Evolutionary conservation across 2,888 invertebrate genomes (phyloP).

Genomic region (Mechanitis mazaeus): DNA sequence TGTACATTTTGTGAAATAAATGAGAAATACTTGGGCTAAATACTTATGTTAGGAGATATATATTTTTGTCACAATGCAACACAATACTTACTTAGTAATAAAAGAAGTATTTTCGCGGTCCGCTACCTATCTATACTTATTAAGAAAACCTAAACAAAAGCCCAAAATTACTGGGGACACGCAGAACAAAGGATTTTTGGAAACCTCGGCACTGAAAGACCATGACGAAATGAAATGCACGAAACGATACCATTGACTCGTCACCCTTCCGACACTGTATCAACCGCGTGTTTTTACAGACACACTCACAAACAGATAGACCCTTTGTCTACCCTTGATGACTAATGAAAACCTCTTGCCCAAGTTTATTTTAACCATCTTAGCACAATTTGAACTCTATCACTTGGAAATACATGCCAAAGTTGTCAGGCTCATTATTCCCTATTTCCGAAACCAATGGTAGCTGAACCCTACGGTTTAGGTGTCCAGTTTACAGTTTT

Average conservation of each 20-base stretch:
- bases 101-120: conserved; percentile 9
- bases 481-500: conserved; percentile 35
- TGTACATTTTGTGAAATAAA: conserved; percentile 12
- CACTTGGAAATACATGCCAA: conserved; percentile 11
- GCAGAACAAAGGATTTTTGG: conserved; percentile 24
- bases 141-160: conserved; percentile 20
- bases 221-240: conserved; percentile 50
- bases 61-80: neutral
- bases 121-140: conserved; percentile 15
- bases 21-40: neutral
- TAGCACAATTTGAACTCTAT: conserved; percentile 23
- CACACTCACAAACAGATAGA: conserved; percentile 56
- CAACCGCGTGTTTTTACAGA: conserved; percentile 64
- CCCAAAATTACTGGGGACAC: conserved; percentile 23
- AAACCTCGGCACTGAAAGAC: conserved; percentile 31
- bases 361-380: conserved; percentile 12
- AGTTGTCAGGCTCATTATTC: conserved; percentile 11
- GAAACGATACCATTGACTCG: conserved; percentile 39
- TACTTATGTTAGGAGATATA: no score
- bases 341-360: conserved; percentile 56
- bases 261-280: conserved; percentile 55
- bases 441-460: conserved; percentile 39
- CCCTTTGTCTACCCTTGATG: conserved; percentile 56
- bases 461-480: conserved; percentile 41
- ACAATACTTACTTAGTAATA: neutral